Evolutionary conservation across 2,113 vertebrate species (phyloP).

Genomic region (Tupaia tana): DNA sequence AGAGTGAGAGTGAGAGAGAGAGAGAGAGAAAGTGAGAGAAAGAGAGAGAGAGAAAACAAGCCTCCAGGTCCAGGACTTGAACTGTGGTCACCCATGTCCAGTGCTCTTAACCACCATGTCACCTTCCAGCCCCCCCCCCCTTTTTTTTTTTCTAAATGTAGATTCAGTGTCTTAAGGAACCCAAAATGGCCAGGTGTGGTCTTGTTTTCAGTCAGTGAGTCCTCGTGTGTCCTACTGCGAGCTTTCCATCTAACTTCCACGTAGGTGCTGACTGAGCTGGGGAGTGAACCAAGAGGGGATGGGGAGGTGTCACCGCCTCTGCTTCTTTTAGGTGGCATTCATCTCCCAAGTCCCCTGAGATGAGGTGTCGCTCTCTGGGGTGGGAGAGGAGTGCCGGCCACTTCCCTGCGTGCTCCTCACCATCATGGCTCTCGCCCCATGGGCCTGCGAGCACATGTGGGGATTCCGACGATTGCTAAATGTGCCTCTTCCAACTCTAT

Average conservation of each 20-base stretch:
- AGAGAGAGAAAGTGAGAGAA: no score
- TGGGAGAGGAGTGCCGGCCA: no score
- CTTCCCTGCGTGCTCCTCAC: not conserved
- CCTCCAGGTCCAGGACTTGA: no score
- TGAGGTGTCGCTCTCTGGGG: not conserved
- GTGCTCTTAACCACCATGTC: no score
- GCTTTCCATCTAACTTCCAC: rapidly evolving
- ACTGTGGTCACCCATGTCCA: no score
- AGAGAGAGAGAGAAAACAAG: no score
- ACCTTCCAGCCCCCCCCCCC: no score
- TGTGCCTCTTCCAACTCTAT: rapidly evolving
- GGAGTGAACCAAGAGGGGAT: not conserved
- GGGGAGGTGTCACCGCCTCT: no score
- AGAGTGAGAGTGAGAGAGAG: no score
- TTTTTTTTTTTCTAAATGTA: no score
- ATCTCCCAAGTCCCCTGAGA: not conserved
- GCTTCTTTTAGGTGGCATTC: not conserved
- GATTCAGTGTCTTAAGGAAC: not conserved
- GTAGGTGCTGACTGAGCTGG: not conserved
- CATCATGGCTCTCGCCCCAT: rapidly evolving
- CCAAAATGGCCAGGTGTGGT: not conserved
- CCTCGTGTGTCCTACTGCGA: no score
- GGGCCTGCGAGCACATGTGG: no score
- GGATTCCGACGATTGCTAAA: not conserved
- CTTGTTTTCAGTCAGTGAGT: not conserved